Evolutionary conservation across 92 coral and sea anemone species (phyloP), one percentile per base, ranked within the genome.

Genomic region (Palythoa grandis): DNA sequence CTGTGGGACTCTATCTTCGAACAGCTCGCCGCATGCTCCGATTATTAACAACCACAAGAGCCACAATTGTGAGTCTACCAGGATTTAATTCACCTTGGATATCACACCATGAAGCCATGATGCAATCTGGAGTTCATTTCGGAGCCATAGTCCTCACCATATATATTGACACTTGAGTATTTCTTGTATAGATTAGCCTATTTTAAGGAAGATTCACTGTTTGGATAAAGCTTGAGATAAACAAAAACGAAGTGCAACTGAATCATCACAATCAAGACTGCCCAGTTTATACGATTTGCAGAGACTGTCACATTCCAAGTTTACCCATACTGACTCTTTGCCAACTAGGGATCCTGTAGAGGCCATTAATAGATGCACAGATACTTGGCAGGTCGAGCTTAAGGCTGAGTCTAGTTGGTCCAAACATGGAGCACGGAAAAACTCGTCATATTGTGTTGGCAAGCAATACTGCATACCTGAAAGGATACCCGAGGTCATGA

Each of bases 91-190:
- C 40, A 47, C 94, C 94, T 52, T 91, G 72, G 13, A 50, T 39
- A 58, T 20, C 82, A 39, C 89, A 85, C 94, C 94, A 91, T 0
- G 92, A 88, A 3, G 92, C 90, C 39, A 77, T 74, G 0, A 19
- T 87, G 43, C 8, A 48, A 83, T 76, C 91, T 74, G 11, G 83
- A 86, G 22, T 39, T 78, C 71, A 23, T 22, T 19, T 24, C 60
- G 13, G 90, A 82, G 8, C 90, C 90, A 50, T 80, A 88, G n/a
- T 79, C 58, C 69, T 87, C 90, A 17, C 78, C 78, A 74, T 50
- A 17, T 74, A 74, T 20, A n/a, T 15, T 47, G 13, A 74, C 57
- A 74, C 35, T 74, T 47, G 58, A 47, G 17, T 14, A 74, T 57
- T 57, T 57, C n/a, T 57, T 57, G 63, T 13, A 57, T 0, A 57